Percentiles rank a stretch among this genome's conserved stretches.
Conservation (phyloP, 2,797 vertebrate species). For the Spinus pinus region DNA sequence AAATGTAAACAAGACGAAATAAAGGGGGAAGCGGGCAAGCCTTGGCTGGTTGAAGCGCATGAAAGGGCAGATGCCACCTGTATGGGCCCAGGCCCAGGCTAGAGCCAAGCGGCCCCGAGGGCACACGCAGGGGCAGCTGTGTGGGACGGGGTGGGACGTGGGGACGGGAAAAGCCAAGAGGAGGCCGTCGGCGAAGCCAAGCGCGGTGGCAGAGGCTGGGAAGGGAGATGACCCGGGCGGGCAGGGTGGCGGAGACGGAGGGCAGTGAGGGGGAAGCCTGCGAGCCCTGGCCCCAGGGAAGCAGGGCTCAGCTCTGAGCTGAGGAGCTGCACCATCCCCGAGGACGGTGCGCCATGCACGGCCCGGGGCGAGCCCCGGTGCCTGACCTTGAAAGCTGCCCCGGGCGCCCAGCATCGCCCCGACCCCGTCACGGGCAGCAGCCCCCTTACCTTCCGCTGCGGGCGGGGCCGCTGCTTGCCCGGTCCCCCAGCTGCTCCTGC, state of each 20-base stretch:
- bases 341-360: neutral
- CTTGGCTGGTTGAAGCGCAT: rapidly evolving
- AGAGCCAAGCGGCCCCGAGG: too few species aligned
- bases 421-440: neutral
- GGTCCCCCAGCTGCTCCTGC: neutral
- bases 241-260: neutral
- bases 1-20: neutral
- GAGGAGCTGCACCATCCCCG: neutral
- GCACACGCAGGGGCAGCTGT: rapidly evolving
- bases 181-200: neutral
- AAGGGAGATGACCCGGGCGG: neutral
- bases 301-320: neutral
- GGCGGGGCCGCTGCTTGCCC: neutral
- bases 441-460: constrained; percentile 46
- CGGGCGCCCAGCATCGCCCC: neutral
- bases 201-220: neutral
- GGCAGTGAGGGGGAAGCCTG: neutral
- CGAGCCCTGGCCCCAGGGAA: neutral
- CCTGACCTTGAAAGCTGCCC: neutral
- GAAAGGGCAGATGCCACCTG: rapidly evolving
- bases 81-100: rapidly evolving
- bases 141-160: rapidly evolving
- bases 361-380: neutral
- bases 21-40: neutral
- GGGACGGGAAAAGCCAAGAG: neutral